Evolutionary conservation across 35 echinoderm and acorn worm species (phyloP).

Genomic region (Apostichopus japonicus): DNA sequence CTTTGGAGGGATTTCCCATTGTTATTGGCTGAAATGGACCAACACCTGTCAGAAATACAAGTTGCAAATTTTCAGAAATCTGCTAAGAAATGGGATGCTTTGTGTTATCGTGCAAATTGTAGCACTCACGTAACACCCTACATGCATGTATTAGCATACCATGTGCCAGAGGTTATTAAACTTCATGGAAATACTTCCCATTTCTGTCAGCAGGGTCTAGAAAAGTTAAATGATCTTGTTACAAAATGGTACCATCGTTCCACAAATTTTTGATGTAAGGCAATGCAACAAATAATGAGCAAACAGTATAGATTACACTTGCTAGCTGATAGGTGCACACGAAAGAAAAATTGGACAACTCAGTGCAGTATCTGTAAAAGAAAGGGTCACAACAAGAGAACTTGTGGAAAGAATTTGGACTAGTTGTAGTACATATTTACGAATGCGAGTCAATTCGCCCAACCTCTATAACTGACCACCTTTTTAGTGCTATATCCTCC

Average conservation of each 20-base stretch:
- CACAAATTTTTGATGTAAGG: constrained; percentile 24
- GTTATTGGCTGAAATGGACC: not conserved
- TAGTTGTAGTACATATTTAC: not conserved
- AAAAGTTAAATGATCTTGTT: constrained; percentile 32
- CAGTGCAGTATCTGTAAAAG: constrained; percentile 24
- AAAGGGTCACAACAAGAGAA: constrained; percentile 28
- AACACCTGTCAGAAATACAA: not conserved
- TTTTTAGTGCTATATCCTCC: not conserved
- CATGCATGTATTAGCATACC: constrained; percentile 78
- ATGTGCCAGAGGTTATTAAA: constrained; percentile 70
- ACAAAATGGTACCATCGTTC: constrained; percentile 61
- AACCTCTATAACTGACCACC: not conserved
- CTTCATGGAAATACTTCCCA: constrained; percentile 53
- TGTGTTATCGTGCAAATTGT: constrained; percentile 54
- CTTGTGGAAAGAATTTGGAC: not conserved
- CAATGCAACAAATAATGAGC: constrained; percentile 57
- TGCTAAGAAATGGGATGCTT: constrained; percentile 60
- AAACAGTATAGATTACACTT: constrained; percentile 45
- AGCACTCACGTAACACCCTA: constrained; percentile 73
- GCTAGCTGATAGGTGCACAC: constrained; percentile 36
- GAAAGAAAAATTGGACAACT: not conserved
- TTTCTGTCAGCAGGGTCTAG: constrained; percentile 42
- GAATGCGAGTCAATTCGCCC: not conserved
- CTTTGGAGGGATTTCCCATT: constrained; percentile 69
- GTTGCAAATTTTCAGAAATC: not conserved